Evolutionary conservation across 2,888 invertebrate genomes (phyloP).

Genomic region (Chouioia cunea): DNA sequence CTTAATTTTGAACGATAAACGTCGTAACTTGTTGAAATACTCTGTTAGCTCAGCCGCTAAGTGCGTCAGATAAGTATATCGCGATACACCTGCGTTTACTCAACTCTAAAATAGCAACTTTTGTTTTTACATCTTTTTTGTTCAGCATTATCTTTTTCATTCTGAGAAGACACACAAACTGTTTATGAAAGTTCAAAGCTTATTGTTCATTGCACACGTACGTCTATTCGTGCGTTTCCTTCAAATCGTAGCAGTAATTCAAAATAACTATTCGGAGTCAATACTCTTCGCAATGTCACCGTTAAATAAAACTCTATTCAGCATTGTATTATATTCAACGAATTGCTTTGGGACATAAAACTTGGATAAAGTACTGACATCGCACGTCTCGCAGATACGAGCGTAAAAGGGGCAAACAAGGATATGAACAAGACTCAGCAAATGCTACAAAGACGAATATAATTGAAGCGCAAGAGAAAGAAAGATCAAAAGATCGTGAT

Average conservation of each 20-base stretch:
- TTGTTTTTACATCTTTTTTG: not conserved
- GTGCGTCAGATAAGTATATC: too few relatives aligned
- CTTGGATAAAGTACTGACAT: not conserved
- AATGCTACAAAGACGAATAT: constrained; percentile 2
- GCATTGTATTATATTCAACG: not conserved
- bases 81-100: too few relatives aligned
- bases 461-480: not conserved
- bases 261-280: constrained; percentile 71
- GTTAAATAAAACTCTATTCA: constrained; percentile 78
- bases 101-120: not conserved
- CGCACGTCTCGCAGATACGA: not conserved
- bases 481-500: not conserved
- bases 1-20: too few relatives aligned
- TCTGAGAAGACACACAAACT: not conserved
- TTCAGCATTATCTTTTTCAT: not conserved
- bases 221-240: constrained; percentile 80
- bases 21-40: too few relatives aligned
- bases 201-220: constrained; percentile 86
- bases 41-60: too few relatives aligned
- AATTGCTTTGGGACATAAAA: not conserved
- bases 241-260: constrained; percentile 66
- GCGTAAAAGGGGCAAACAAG: constrained; percentile 30
- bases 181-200: constrained; percentile 78
- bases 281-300: constrained; percentile 75
- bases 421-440: constrained; percentile 1